phyloP scores from a whole-genome alignment of 2,113 vertebrate species.

The Aix galericulata region DNA sequence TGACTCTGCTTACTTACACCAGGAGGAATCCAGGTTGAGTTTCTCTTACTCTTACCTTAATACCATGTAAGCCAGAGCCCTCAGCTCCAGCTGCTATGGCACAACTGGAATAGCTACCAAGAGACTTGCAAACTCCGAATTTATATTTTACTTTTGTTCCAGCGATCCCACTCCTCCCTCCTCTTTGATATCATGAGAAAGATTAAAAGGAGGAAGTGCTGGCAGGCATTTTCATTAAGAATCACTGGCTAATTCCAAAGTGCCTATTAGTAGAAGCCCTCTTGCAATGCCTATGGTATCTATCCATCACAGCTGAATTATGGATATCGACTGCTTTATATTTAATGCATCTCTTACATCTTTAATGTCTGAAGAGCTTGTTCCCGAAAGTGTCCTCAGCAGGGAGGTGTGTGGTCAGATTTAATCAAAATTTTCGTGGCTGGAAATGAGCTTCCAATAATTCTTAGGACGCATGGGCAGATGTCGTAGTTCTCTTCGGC shows the following conservation, averaged over 20 bases:
- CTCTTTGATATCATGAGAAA: not conserved
- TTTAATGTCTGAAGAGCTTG: slow-evolving; percentile 38
- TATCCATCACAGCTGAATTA: not conserved
- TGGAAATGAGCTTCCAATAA: slow-evolving; percentile 39
- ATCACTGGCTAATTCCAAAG: not conserved
- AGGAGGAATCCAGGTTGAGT: not conserved
- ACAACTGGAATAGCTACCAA: not conserved
- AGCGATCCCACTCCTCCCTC: not conserved
- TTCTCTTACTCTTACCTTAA: not conserved
- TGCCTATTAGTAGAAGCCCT: not conserved
- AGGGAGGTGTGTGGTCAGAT: not conserved
- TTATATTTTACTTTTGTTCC: not conserved
- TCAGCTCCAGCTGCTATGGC: accelerated
- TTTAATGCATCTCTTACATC: slow-evolving; percentile 49
- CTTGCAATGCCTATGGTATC: not conserved
- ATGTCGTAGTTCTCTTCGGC: not conserved
- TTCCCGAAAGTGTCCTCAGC: slow-evolving; percentile 58
- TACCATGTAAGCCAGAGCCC: accelerated
- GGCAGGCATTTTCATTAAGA: not conserved
- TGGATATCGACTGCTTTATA: not conserved
- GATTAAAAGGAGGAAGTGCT: not conserved
- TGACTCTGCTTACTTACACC: not conserved
- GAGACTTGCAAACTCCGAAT: not conserved
- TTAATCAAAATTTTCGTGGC: slow-evolving; percentile 32
- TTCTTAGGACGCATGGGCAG: not conserved